These are phyloP conservation scores for Lithobates pipiens DNA, from an alignment of 2,797 vertebrate genomes.

Conservation along the genomic window DNA sequence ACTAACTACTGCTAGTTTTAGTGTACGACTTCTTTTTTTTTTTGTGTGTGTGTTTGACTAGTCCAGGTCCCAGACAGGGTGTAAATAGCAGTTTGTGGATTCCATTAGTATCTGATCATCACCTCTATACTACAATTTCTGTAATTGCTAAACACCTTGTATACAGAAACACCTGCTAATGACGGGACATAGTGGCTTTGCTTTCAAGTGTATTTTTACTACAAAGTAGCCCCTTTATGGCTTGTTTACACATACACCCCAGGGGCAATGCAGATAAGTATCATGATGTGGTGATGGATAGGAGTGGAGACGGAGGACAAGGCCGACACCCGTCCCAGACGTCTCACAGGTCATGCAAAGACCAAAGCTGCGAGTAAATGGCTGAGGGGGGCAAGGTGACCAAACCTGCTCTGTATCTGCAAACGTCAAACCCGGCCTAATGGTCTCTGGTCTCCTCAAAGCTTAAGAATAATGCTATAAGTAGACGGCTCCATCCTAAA, in stretches of 20 bases:
- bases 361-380: neutral
- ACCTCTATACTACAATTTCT: neutral
- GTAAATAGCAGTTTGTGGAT: neutral
- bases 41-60: too few relatives aligned
- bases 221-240: neutral
- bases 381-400: neutral
- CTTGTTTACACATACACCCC: neutral
- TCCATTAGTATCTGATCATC: neutral
- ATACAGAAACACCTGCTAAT: slow-evolving; percentile 36
- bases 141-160: slow-evolving; percentile 9
- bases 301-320: neutral
- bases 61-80: neutral
- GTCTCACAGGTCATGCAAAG: neutral
- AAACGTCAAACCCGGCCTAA: neutral
- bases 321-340: slow-evolving; percentile 7
- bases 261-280: slow-evolving; percentile 30
- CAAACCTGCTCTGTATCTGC: slow-evolving; percentile 46
- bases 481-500: neutral
- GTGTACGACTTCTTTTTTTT: too few relatives aligned
- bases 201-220: neutral
- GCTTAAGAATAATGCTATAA: neutral
- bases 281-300: slow-evolving; percentile 27
- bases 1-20: too few relatives aligned
- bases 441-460: neutral
- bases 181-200: neutral